A percentile compares a stretch with the other conserved stretches of the same genome.
Evolutionary conservation across 2,888 invertebrate species (phyloP).

Genomic region (Germaria angustata): DNA sequence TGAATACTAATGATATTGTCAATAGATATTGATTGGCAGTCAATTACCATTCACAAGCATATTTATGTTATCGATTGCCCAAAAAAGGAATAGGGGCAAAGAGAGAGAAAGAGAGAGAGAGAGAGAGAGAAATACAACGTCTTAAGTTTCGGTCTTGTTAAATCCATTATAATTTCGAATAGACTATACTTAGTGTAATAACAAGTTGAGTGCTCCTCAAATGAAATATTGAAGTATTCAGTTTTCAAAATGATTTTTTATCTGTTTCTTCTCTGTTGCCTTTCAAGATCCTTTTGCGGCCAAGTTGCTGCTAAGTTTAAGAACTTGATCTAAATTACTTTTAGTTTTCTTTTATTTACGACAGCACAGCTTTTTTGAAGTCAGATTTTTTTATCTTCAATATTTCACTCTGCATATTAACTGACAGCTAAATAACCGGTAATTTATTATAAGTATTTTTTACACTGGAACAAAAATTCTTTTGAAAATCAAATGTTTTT

Average conservation of each 20-base stretch:
- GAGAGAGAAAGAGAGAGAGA: background rate
- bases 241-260: background rate
- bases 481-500: background rate
- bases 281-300: conserved; percentile 34
- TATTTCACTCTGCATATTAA: conserved; percentile 22
- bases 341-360: conserved; percentile 28
- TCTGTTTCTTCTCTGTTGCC: background rate
- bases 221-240: conserved; percentile 18
- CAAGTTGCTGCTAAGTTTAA: conserved; percentile 44
- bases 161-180: conserved; percentile 40
- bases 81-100: background rate
- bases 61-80: background rate
- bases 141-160: background rate
- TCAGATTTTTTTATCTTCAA: background rate
- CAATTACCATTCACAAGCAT: conserved; percentile 17
- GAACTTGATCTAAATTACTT: conserved; percentile 57
- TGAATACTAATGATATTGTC: conserved; percentile 59
- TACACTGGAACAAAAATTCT: conserved; percentile 21
- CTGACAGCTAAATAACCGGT: conserved; percentile 60
- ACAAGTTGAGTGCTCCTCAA: conserved; percentile 10
- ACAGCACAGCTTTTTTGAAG: conserved; percentile 1
- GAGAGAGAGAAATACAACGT: background rate
- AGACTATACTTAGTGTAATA: conserved; percentile 2
- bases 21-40: conserved; percentile 50
- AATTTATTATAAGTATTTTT: conserved; percentile 42